Evolutionary conservation across 2,888 invertebrate species (phyloP).

Genomic region (Beris chalybata): DNA sequence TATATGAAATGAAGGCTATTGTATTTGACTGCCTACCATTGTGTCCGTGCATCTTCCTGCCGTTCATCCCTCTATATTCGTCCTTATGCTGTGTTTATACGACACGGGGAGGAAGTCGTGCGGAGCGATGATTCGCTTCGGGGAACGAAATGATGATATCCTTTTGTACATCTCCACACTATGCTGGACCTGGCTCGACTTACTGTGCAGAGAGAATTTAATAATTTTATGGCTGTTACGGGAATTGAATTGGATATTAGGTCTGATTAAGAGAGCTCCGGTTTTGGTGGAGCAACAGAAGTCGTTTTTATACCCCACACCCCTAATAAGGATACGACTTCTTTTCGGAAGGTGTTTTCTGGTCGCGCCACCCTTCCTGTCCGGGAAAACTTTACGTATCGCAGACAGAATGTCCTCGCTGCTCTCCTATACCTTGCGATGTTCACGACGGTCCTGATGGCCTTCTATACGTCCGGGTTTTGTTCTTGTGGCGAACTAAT

Average conservation of each 20-base stretch:
- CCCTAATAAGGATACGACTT: no score
- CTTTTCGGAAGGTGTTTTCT: no score
- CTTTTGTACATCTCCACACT: constrained; percentile 6
- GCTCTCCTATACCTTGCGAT: no score
- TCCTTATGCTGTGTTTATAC: neutral
- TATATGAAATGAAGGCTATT: constrained; percentile 12
- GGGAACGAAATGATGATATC: constrained; percentile 4
- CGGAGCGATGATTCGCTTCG: neutral
- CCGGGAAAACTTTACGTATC: no score
- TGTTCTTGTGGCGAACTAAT: constrained; percentile 24
- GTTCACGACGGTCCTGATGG: no score
- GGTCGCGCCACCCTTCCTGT: no score
- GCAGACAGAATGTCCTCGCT: no score
- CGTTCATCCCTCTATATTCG: neutral
- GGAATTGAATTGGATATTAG: constrained; percentile 25
- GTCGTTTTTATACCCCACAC: no score
- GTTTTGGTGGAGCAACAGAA: neutral
- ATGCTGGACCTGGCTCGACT: constrained; percentile 4
- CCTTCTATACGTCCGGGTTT: neutral
- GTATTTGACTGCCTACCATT: constrained; percentile 4
- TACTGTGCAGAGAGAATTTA: constrained; percentile 4
- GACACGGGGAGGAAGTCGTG: neutral
- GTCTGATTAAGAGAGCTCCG: constrained; percentile 20
- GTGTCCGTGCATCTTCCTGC: neutral
- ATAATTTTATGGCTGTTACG: constrained; percentile 26